A percentile compares a stretch with the other conserved stretches of the same genome.
These are phyloP conservation scores for Acrobasis consociella DNA, from an alignment of 2,888 invertebrate species.

Conservation along the genomic window DNA sequence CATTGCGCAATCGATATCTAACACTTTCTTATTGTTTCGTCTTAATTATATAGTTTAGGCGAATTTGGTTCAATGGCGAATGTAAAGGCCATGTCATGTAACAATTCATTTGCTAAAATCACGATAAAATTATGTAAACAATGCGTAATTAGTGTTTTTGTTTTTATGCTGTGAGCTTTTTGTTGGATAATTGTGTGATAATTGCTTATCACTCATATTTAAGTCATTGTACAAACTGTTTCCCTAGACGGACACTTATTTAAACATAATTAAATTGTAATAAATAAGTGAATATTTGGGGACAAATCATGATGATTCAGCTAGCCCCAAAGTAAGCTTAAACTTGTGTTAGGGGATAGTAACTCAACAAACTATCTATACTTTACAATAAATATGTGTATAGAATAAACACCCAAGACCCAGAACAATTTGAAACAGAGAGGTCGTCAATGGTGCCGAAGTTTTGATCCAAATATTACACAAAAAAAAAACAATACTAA, in stretches of 20 bases:
- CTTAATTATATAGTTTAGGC: conserved; percentile 60
- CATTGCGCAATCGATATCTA: conserved; percentile 63
- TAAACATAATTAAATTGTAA: too few species aligned
- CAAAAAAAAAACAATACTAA: too few species aligned
- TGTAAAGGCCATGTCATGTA: conserved; percentile 38
- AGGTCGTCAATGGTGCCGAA: too few species aligned
- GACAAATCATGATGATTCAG: too few species aligned
- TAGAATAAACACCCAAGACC: too few species aligned
- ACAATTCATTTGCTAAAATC: conserved; percentile 10
- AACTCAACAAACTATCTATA: too few species aligned
- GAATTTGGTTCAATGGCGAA: conserved; percentile 62
- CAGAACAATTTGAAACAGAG: too few species aligned
- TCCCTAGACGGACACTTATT: not conserved
- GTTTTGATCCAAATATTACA: too few species aligned
- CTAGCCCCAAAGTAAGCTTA: too few species aligned
- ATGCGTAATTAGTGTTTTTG: conserved; percentile 4
- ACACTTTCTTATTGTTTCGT: conserved; percentile 78
- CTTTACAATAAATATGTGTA: too few species aligned
- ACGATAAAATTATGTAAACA: conserved; percentile 10
- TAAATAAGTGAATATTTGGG: too few species aligned
- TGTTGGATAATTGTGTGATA: not conserved
- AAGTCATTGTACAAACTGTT: not conserved
- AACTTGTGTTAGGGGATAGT: too few species aligned
- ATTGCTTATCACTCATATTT: conserved; percentile 1
- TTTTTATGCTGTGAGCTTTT: conserved; percentile 1